A percentile compares a stretch with the other conserved stretches of the same genome.
phyloP scores from a whole-genome alignment of 2,797 vertebrate species.

The Paedocypris micromegethes region DNA sequence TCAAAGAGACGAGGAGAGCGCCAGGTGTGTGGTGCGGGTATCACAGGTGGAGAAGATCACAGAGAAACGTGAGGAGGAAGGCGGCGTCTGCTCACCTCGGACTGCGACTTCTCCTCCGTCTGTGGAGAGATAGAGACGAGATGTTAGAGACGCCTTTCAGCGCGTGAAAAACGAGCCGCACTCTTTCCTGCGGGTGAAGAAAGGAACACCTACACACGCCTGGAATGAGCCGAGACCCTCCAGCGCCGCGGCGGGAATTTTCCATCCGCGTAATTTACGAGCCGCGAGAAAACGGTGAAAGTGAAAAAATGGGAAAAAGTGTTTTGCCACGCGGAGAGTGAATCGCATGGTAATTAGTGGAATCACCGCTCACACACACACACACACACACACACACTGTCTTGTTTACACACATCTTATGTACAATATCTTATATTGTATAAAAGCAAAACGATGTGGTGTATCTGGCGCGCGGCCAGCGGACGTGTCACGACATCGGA shows the following conservation, averaged over 20 bases:
- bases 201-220: background rate
- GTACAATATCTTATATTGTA: too few relatives aligned
- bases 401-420: too few relatives aligned
- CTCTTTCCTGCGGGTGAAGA: conserved; percentile 27
- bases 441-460: too few relatives aligned
- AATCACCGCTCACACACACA: too few relatives aligned
- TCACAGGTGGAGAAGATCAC: conserved; percentile 7
- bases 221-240: conserved; percentile 5
- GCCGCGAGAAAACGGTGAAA: background rate
- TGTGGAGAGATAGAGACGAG: conserved; percentile 56
- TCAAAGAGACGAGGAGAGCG: background rate
- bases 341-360: too few relatives aligned
- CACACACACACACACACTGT: too few relatives aligned
- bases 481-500: too few relatives aligned
- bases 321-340: too few relatives aligned
- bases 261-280: conserved; percentile 11
- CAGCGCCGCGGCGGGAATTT: conserved; percentile 4
- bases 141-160: background rate
- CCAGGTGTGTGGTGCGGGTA: conserved; percentile 16
- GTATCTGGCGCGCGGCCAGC: too few relatives aligned
- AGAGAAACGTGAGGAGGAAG: conserved; percentile 21
- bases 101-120: conserved; percentile 98
- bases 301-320: too few relatives aligned
- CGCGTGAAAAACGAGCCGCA: conserved; percentile 14
- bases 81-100: conserved; percentile 79